phyloP scores from a whole-genome alignment of 1,140 invertebrate species.

The Saxidomus purpurata region DNA sequence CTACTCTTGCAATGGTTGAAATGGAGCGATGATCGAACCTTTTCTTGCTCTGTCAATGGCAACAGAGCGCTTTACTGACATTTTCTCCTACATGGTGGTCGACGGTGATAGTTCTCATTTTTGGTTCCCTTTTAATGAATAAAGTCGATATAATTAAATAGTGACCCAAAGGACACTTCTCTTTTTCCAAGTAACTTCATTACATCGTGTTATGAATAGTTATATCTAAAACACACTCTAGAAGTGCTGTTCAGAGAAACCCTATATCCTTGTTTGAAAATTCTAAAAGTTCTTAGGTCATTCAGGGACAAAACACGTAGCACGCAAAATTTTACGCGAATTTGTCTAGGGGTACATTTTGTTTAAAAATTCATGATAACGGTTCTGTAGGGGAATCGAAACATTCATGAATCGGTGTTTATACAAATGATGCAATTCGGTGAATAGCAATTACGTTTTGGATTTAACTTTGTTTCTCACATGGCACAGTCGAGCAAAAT shows the following conservation, averaged over 20 bases:
- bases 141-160: no score
- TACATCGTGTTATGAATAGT: neutral
- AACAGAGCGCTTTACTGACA: no score
- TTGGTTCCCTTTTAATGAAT: no score
- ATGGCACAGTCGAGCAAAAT: neutral
- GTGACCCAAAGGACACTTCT: no score
- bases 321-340: slow-evolving; percentile 6
- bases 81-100: no score
- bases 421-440: slow-evolving; percentile 13
- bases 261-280: neutral
- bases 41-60: no score
- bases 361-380: slow-evolving; percentile 28
- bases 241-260: neutral
- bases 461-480: neutral
- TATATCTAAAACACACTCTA: neutral
- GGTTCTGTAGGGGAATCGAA: neutral
- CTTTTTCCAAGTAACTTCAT: neutral
- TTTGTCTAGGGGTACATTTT: slow-evolving; percentile 21
- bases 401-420: slow-evolving; percentile 17
- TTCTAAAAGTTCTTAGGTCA: no score
- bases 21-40: no score
- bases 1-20: no score
- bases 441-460: neutral
- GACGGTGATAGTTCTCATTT: no score
- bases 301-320: neutral